Evolutionary conservation across 2,797 vertebrate species (phyloP).

Genomic region (Eutrigla gurnardus): DNA sequence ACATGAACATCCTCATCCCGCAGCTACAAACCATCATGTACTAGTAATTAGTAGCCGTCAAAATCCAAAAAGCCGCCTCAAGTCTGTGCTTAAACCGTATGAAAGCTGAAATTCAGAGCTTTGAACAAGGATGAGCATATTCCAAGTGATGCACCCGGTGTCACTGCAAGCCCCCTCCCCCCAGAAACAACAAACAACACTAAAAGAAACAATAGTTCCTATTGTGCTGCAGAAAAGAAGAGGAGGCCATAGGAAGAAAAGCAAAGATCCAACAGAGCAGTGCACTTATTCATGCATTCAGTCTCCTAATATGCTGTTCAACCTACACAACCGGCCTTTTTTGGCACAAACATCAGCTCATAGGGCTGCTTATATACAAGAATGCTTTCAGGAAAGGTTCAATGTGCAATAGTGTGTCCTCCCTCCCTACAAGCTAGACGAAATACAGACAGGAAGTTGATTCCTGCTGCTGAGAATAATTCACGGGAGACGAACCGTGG

Average conservation of each 20-base stretch:
- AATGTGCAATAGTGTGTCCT: background rate
- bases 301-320: conserved; percentile 1
- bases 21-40: conserved; percentile 36
- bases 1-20: conserved; percentile 23
- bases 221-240: conserved; percentile 47
- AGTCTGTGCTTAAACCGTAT: conserved; percentile 24
- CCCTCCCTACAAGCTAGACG: no score
- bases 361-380: background rate
- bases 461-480: background rate
- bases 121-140: conserved; percentile 50
- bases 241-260: background rate
- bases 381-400: conserved; percentile 4
- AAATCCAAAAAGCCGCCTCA: background rate
- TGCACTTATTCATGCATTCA: conserved; percentile 23
- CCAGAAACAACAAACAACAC: conserved; percentile 70
- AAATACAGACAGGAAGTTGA: no score
- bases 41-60: conserved; percentile 37
- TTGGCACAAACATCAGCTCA: no score
- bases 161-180: conserved; percentile 49
- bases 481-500: background rate
- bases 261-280: conserved; percentile 26
- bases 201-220: conserved; percentile 59
- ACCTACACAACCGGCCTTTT: background rate
- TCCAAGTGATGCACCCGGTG: conserved; percentile 45
- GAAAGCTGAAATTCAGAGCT: conserved; percentile 50